phyloP scores from a whole-genome alignment of 2,797 vertebrate species.

The Channa striata region DNA sequence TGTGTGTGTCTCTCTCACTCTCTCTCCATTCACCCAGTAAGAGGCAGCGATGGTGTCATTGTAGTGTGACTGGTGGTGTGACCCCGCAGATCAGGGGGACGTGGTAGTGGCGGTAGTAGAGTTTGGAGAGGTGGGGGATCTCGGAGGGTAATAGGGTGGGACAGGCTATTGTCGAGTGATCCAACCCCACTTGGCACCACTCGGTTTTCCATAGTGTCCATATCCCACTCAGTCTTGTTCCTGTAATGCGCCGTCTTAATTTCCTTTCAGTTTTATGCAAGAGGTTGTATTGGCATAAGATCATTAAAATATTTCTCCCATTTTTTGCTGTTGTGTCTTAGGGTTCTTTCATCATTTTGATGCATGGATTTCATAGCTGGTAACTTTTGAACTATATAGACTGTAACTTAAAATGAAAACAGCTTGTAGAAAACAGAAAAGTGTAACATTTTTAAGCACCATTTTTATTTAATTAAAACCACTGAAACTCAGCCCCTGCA shows the following conservation, averaged over 20 bases:
- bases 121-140: conserved; percentile 54
- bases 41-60: conserved; percentile 71
- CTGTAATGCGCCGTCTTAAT: conserved; percentile 23
- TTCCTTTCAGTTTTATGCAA: conserved; percentile 43
- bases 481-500: not conserved
- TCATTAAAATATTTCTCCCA: conserved; percentile 11
- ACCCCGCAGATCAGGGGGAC: conserved; percentile 55
- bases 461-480: not conserved
- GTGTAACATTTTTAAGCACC: not conserved
- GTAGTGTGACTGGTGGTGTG: conserved; percentile 72
- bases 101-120: conserved; percentile 45
- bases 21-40: conserved; percentile 58
- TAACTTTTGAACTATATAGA: not conserved
- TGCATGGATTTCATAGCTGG: not conserved
- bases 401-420: not conserved
- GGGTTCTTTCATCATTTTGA: conserved; percentile 6
- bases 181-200: conserved; percentile 84
- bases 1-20: conserved; percentile 31
- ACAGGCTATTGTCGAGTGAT: conserved; percentile 78
- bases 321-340: conserved; percentile 2
- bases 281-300: conserved; percentile 29
- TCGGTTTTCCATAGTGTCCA: conserved; percentile 62
- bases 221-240: conserved; percentile 54
- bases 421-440: not conserved
- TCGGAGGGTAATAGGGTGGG: conserved; percentile 80